A percentile compares a stretch with the other conserved stretches of the same genome.
phyloP scores from a whole-genome alignment of 2,113 vertebrate genomes.

The Monopterus albus region DNA sequence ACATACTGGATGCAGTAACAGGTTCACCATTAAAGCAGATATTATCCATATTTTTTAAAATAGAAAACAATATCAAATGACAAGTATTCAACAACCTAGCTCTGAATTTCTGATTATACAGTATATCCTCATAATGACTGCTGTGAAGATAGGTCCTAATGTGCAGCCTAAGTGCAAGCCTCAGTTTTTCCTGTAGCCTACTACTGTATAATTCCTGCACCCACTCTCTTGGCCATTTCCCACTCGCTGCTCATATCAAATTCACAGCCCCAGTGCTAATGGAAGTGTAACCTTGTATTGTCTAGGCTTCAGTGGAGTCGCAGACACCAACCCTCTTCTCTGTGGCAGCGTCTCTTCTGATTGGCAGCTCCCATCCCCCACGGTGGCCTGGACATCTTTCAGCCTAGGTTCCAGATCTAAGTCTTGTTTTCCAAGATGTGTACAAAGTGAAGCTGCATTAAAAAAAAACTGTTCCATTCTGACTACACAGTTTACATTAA shows the following conservation, averaged over 20 bases:
- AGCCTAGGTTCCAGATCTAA: background rate
- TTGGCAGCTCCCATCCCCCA: conserved; percentile 21
- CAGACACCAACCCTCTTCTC: conserved; percentile 20
- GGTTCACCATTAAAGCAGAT: no score
- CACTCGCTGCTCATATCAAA: conserved; percentile 36
- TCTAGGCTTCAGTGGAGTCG: conserved; percentile 13
- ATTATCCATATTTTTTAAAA: no score
- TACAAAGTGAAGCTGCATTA: background rate
- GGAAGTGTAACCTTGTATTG: conserved; percentile 49
- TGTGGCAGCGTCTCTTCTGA: conserved; percentile 12
- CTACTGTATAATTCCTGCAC: conserved; percentile 1
- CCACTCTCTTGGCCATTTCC: background rate
- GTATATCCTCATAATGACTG: background rate
- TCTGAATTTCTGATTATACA: no score
- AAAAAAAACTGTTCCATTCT: background rate
- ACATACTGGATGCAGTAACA: no score
- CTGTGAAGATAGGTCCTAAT: background rate
- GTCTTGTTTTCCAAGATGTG: background rate
- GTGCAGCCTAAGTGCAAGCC: no score
- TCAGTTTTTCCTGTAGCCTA: background rate
- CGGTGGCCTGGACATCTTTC: conserved; percentile 24
- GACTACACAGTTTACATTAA: background rate
- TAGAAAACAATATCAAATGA: no score
- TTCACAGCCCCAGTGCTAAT: conserved; percentile 37
- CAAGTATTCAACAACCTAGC: no score